These are phyloP conservation scores for Bombus huntii DNA, from an alignment of 1,140 invertebrate genomes.

Conservation along the genomic window DNA sequence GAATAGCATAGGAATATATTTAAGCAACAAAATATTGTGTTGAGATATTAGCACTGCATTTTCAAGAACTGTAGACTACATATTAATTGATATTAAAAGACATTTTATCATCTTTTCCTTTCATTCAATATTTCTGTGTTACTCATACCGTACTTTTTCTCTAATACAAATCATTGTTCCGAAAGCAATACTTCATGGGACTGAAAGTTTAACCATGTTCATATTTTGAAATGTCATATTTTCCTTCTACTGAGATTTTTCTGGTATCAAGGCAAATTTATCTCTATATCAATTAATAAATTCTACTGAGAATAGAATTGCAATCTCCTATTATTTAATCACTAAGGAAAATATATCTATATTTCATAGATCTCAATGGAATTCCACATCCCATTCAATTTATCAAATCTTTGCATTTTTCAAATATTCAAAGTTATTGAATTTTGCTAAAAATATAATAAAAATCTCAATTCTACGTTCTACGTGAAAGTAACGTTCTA, in stretches of 20 bases:
- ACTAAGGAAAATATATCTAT: neutral
- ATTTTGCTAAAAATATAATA: too few species aligned
- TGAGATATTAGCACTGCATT: neutral
- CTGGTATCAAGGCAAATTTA: too few species aligned
- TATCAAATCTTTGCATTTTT: neutral
- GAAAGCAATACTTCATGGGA: neutral
- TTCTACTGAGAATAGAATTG: neutral
- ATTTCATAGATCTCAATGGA: neutral
- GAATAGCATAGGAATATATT: too few species aligned
- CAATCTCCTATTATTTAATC: neutral
- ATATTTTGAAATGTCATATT: too few species aligned
- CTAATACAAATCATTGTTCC: neutral
- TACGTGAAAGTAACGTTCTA: too few species aligned
- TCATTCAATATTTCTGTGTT: neutral
- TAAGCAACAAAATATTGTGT: neutral
- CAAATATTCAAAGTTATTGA: too few species aligned
- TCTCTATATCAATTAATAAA: neutral
- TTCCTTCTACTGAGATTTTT: neutral
- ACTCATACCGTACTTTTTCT: neutral
- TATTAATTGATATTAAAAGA: neutral
- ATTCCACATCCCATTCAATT: neutral
- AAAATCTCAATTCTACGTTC: too few species aligned
- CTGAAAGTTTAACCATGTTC: neutral
- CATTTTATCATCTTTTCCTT: neutral
- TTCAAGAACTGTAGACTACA: neutral